These are phyloP conservation scores for Sandelia bainsii DNA, from an alignment of 2,797 vertebrate genomes.

Conservation along the genomic window DNA sequence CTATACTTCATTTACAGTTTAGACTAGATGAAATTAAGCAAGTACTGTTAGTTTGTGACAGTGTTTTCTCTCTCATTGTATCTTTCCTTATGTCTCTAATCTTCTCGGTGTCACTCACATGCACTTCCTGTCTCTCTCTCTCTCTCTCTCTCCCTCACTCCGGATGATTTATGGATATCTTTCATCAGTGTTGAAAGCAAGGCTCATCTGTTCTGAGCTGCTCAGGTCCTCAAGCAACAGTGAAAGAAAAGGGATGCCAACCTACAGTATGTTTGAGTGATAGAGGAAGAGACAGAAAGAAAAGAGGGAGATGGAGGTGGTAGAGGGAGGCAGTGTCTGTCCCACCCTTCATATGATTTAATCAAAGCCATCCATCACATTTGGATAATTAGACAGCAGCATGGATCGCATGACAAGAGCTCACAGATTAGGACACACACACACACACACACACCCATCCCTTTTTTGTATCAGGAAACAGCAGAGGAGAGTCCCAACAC, in stretches of 20 bases:
- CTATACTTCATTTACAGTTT: too few relatives aligned
- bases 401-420: conserved; percentile 68
- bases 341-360: conserved; percentile 76
- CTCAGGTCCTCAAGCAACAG: conserved; percentile 51
- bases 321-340: conserved; percentile 47
- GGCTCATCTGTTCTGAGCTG: conserved; percentile 71
- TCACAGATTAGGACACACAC: conserved; percentile 49
- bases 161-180: conserved; percentile 74
- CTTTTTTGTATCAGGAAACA: neutral
- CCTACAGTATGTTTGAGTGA: conserved; percentile 30
- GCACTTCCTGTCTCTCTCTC: conserved; percentile 1
- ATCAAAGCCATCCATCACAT: conserved; percentile 82
- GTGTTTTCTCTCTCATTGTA: conserved; percentile 35
- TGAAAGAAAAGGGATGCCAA: conserved; percentile 18
- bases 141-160: neutral
- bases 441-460: conserved; percentile 13
- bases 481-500: neutral
- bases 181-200: conserved; percentile 76
- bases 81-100: conserved; percentile 23
- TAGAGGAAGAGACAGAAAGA: conserved; percentile 5
- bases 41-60: conserved; percentile 30
- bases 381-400: conserved; percentile 80
- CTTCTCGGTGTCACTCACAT: conserved; percentile 23
- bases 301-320: neutral
- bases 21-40: neutral